A percentile compares a stretch with the other conserved stretches of the same genome.
These are phyloP conservation scores for Poliocrania exsul DNA, from an alignment of 2,797 vertebrate species.

Conservation along the genomic window DNA sequence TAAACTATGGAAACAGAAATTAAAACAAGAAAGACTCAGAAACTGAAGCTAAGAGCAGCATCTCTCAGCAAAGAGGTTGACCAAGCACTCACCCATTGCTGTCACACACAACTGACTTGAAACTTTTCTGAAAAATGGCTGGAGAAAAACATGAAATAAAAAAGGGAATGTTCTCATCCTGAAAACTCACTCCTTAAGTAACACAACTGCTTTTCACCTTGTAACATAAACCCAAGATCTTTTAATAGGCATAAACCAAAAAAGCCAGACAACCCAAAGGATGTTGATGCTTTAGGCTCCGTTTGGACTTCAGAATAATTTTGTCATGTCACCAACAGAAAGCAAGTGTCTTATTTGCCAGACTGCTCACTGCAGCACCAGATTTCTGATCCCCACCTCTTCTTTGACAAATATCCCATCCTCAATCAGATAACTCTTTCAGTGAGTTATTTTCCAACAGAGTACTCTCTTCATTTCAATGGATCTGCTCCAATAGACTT, in stretches of 20 bases:
- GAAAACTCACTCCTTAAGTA: not conserved
- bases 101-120: not conserved
- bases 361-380: not conserved
- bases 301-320: not conserved
- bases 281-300: not conserved
- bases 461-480: not conserved
- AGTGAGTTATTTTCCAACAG: not conserved
- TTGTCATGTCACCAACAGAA: fast-evolving
- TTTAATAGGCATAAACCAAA: not conserved
- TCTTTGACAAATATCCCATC: not conserved
- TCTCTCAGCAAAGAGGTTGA: not conserved
- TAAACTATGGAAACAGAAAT: not conserved
- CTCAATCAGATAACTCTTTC: not conserved
- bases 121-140: not conserved
- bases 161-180: not conserved
- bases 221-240: not conserved
- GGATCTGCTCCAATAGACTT: not conserved
- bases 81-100: not conserved
- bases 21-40: not conserved
- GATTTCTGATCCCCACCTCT: not conserved
- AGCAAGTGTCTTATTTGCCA: not conserved
- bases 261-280: not conserved
- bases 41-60: not conserved
- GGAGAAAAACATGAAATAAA: not conserved
- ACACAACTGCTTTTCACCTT: not conserved